Conservation (phyloP, 1,140 invertebrate species). For the Drosophila suzukii region DNA sequence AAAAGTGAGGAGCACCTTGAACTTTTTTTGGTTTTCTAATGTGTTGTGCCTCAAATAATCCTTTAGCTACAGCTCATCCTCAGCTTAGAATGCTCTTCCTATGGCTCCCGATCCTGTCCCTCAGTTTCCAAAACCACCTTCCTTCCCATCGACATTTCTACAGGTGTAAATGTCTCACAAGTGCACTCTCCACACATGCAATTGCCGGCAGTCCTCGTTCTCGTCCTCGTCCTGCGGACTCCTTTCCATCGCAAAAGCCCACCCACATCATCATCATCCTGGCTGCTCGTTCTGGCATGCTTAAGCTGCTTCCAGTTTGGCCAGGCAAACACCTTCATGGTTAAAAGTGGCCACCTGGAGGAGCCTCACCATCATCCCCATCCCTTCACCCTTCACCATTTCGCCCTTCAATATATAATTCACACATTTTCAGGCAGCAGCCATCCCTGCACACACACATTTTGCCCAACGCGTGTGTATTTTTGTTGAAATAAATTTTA, state of each 20-base stretch:
- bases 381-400: background rate
- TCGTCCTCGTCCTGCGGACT: background rate
- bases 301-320: constrained; percentile 41
- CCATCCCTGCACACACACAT: constrained; percentile 20
- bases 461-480: constrained; percentile 40
- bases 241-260: constrained; percentile 2
- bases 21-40: constrained; percentile 58
- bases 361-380: constrained; percentile 1
- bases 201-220: background rate
- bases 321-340: constrained; percentile 50
- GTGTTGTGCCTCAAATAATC: constrained; percentile 44
- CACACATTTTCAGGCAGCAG: constrained; percentile 63
- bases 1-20: too few relatives aligned
- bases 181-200: constrained; percentile 36
- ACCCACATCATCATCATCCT: constrained; percentile 4
- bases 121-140: background rate
- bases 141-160: constrained; percentile 57
- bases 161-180: constrained; percentile 74
- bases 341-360: constrained; percentile 50
- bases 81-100: background rate
- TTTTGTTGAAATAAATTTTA: constrained; percentile 83
- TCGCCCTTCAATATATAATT: constrained; percentile 53
- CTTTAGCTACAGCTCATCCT: constrained; percentile 9
- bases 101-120: background rate
- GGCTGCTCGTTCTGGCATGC: constrained; percentile 26